Conservation (phyloP, 1,140 invertebrate genomes). For the Temnothorax nylanderi region DNA sequence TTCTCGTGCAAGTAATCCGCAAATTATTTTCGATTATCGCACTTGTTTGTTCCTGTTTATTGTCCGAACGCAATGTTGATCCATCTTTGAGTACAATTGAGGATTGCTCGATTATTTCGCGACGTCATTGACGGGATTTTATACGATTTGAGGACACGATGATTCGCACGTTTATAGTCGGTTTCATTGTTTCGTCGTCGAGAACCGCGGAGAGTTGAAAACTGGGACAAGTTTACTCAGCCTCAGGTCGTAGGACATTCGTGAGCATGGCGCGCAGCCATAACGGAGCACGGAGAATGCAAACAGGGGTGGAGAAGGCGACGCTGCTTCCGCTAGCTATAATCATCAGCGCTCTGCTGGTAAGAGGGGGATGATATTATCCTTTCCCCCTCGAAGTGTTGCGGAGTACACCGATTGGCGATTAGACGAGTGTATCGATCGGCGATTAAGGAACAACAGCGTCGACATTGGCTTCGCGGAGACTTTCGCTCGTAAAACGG, state of each 20-base stretch:
- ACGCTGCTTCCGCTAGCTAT: slow-evolving; percentile 70
- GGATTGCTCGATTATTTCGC: not conserved
- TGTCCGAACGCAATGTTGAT: not conserved
- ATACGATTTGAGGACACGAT: not conserved
- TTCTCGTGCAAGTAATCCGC: slow-evolving; percentile 35
- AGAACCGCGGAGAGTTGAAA: slow-evolving; percentile 27
- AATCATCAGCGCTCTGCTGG: slow-evolving; percentile 61
- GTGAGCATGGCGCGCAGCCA: not conserved
- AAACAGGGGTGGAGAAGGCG: slow-evolving; percentile 39
- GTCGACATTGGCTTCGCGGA: slow-evolving; percentile 29
- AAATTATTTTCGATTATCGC: slow-evolving; percentile 31
- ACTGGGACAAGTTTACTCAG: slow-evolving; percentile 56
- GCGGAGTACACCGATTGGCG: not conserved
- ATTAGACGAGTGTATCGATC: slow-evolving; percentile 43
- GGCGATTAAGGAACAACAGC: slow-evolving; percentile 53
- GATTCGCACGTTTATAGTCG: not conserved
- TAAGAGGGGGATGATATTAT: slow-evolving; percentile 30
- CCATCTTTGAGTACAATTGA: not conserved
- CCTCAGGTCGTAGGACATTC: slow-evolving; percentile 15
- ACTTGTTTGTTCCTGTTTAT: not conserved
- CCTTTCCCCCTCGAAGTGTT: not conserved
- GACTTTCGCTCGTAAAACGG: slow-evolving; percentile 51
- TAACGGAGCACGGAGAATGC: not conserved
- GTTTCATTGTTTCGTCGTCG: not conserved
- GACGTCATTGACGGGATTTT: not conserved